These are phyloP conservation scores for Amphiprion percula DNA, from an alignment of 2,113 vertebrate genomes.

Conservation along the genomic window DNA sequence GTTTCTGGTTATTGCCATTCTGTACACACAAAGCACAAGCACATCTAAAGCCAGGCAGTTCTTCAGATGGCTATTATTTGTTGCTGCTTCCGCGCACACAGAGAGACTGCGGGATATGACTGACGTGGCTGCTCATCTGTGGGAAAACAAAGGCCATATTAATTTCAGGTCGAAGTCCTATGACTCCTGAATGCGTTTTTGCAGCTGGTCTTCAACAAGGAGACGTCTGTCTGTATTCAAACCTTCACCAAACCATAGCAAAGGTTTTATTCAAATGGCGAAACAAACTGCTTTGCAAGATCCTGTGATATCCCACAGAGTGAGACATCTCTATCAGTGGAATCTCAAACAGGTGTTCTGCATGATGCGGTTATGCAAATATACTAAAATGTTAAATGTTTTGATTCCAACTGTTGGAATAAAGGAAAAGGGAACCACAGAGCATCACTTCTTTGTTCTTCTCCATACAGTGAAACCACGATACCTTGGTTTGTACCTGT, in stretches of 20 bases:
- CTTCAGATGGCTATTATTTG: slow-evolving; percentile 17
- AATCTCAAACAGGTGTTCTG: slow-evolving; percentile 18
- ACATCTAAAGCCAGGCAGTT: slow-evolving; percentile 28
- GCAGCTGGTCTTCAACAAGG: slow-evolving; percentile 45
- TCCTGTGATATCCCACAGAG: slow-evolving; percentile 14
- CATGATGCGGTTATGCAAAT: slow-evolving; percentile 54
- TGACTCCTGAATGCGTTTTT: slow-evolving; percentile 23
- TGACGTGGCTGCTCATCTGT: slow-evolving; percentile 54
- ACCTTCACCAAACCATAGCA: slow-evolving; percentile 48
- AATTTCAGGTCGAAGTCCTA: slow-evolving; percentile 14
- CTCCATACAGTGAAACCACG: too few species aligned
- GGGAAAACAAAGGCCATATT: slow-evolving; percentile 61
- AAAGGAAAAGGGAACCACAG: slow-evolving; percentile 11
- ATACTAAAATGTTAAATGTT: slow-evolving; percentile 20
- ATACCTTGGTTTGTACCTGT: too few species aligned
- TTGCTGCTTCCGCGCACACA: slow-evolving; percentile 38
- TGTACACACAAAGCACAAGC: slow-evolving; percentile 22
- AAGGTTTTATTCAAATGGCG: slow-evolving; percentile 51
- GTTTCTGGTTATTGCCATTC: slow-evolving; percentile 23
- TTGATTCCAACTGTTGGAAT: slow-evolving; percentile 28
- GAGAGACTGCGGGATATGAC: slow-evolving; percentile 43
- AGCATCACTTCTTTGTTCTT: too few species aligned
- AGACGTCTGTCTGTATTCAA: slow-evolving; percentile 59
- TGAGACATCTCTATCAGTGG: slow-evolving; percentile 26
- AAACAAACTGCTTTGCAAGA: slow-evolving; percentile 57